These are phyloP conservation scores for Fukomys damarensis DNA, from an alignment of 2,113 vertebrate genomes.

Conservation along the genomic window DNA sequence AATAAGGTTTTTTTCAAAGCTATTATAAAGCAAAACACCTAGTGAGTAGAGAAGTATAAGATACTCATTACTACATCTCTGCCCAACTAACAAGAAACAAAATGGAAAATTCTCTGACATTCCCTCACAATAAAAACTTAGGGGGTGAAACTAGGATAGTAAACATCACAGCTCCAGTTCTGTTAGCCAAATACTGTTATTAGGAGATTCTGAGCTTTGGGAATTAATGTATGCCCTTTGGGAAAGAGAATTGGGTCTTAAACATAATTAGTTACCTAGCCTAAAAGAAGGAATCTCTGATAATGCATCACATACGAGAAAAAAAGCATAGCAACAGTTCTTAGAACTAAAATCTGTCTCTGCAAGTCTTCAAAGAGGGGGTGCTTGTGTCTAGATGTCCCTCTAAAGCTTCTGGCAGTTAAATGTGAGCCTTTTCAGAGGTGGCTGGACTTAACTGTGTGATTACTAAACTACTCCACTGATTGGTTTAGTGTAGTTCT, in stretches of 20 bases:
- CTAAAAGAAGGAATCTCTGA: neutral
- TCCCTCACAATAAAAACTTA: neutral
- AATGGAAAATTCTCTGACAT: neutral
- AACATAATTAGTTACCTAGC: neutral
- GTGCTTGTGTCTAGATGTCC: neutral
- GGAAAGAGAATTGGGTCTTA: neutral
- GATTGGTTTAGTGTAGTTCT: neutral
- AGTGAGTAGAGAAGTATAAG: neutral
- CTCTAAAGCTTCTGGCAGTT: neutral
- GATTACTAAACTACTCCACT: neutral
- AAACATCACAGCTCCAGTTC: neutral
- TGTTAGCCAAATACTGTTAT: neutral
- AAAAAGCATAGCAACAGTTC: neutral
- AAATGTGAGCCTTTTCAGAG: neutral
- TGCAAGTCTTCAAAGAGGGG: neutral
- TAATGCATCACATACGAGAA: neutral
- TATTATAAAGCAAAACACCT: neutral
- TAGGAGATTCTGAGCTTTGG: neutral
- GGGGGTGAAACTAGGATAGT: neutral
- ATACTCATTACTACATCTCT: neutral
- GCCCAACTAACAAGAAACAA: neutral
- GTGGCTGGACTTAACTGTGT: neutral
- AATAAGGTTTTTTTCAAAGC: neutral
- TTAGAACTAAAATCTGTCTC: neutral
- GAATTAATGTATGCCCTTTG: neutral